phyloP scores from a whole-genome alignment of 2,797 vertebrate species.

The Pseudochirops cupreus region DNA sequence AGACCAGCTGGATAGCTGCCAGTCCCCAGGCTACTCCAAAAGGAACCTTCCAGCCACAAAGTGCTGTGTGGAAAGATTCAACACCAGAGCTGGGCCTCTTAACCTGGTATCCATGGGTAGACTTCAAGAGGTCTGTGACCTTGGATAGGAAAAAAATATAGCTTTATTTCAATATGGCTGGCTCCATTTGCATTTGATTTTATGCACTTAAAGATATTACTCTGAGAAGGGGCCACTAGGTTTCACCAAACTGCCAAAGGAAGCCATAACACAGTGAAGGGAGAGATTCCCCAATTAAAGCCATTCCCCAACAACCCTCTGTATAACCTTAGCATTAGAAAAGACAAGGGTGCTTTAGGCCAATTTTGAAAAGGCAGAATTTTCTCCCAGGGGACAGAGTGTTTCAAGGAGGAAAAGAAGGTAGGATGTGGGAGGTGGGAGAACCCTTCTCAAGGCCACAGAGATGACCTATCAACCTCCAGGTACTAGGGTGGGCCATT shows the following conservation, averaged over 20 bases:
- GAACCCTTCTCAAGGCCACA: neutral
- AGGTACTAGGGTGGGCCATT: neutral
- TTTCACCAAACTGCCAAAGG: neutral
- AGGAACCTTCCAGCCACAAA: neutral
- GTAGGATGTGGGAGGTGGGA: neutral
- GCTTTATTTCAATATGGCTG: neutral
- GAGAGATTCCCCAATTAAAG: neutral
- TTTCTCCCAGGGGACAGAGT: neutral
- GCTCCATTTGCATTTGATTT: neutral
- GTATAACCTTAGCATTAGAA: neutral
- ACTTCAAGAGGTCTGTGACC: neutral
- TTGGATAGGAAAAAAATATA: neutral
- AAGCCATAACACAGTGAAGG: neutral
- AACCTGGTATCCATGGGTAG: neutral
- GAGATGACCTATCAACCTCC: neutral
- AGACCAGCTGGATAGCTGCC: neutral
- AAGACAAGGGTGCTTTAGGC: neutral
- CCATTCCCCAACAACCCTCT: neutral
- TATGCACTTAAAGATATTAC: neutral
- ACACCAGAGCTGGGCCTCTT: neutral
- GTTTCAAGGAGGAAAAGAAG: neutral
- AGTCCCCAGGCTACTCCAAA: neutral
- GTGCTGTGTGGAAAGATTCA: neutral
- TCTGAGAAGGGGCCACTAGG: neutral
- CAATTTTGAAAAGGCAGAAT: neutral